Percentiles rank a stretch among this genome's conserved stretches.
phyloP scores from a whole-genome alignment of 2,888 invertebrate genomes.

The Bombyx huttoni region DNA sequence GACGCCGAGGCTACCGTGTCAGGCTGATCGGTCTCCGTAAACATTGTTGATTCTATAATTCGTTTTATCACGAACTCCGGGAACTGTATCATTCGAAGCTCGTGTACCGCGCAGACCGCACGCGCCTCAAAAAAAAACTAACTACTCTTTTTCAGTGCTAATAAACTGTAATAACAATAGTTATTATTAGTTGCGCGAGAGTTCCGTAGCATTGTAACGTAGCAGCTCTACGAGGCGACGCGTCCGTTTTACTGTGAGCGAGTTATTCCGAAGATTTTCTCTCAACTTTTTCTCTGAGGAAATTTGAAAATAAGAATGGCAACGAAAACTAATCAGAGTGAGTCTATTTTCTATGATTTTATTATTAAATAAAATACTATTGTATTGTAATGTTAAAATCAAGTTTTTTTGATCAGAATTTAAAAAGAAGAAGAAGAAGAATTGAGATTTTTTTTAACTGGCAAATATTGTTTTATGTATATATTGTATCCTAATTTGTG shows the following conservation, averaged over 20 bases:
- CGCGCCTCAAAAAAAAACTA: constrained; percentile 26
- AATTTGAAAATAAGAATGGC: constrained; percentile 29
- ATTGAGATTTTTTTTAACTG: too few species aligned
- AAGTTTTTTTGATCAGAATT: too few species aligned
- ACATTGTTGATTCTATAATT: constrained; percentile 37
- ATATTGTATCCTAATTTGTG: too few species aligned
- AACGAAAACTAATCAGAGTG: constrained; percentile 32
- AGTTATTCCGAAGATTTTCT: constrained; percentile 6
- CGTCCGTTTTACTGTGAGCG: constrained; percentile 4
- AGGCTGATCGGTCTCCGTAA: constrained; percentile 2
- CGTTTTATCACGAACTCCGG: constrained; percentile 33
- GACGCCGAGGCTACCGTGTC: constrained; percentile 11
- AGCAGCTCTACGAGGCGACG: constrained; percentile 37
- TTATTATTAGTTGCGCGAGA: constrained; percentile 28
- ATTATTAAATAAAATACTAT: neutral
- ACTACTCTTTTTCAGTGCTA: constrained; percentile 23
- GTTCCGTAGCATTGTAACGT: constrained; percentile 40
- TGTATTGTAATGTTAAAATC: neutral
- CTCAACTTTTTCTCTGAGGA: constrained; percentile 9
- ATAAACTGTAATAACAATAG: constrained; percentile 26
- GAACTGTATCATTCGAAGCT: constrained; percentile 37
- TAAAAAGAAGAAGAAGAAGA: too few species aligned
- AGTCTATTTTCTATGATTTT: constrained; percentile 18
- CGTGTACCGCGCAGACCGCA: constrained; percentile 35
- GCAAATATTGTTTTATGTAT: too few species aligned